Conservation (phyloP, 1,140 invertebrate genomes). For the Venustaconcha ellipsiformis region DNA sequence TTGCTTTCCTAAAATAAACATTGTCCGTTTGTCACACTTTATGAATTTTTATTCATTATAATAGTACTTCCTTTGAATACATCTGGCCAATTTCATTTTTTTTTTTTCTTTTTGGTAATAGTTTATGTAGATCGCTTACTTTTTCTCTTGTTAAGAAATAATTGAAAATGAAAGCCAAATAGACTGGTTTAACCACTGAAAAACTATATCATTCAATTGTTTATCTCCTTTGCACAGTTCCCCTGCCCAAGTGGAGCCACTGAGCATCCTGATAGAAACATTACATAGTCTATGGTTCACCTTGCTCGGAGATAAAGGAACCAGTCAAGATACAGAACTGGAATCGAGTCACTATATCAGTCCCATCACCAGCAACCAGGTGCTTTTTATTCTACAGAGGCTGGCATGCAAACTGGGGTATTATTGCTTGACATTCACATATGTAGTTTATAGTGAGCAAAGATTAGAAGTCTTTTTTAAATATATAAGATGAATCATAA, state of each 20-base stretch:
- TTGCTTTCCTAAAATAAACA: too few species aligned
- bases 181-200: neutral
- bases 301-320: slow-evolving; percentile 3
- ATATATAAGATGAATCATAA: too few species aligned
- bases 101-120: neutral
- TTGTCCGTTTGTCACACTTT: too few species aligned
- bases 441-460: too few species aligned
- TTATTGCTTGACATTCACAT: too few species aligned
- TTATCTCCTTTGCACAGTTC: slow-evolving; percentile 13
- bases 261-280: slow-evolving; percentile 4
- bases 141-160: neutral
- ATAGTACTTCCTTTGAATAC: neutral
- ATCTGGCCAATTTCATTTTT: neutral
- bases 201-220: neutral
- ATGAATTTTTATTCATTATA: too few species aligned
- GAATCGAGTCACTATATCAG: neutral
- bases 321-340: slow-evolving; percentile 1
- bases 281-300: slow-evolving; percentile 29
- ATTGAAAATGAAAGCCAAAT: neutral
- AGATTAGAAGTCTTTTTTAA: too few species aligned
- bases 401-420: slow-evolving; percentile 6
- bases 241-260: neutral
- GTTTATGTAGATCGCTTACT: slow-evolving; percentile 4
- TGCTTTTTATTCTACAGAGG: slow-evolving; percentile 5
- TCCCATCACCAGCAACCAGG: slow-evolving; percentile 3